These are phyloP conservation scores for Physella acuta DNA, from an alignment of 1,140 invertebrate genomes.

Conservation along the genomic window DNA sequence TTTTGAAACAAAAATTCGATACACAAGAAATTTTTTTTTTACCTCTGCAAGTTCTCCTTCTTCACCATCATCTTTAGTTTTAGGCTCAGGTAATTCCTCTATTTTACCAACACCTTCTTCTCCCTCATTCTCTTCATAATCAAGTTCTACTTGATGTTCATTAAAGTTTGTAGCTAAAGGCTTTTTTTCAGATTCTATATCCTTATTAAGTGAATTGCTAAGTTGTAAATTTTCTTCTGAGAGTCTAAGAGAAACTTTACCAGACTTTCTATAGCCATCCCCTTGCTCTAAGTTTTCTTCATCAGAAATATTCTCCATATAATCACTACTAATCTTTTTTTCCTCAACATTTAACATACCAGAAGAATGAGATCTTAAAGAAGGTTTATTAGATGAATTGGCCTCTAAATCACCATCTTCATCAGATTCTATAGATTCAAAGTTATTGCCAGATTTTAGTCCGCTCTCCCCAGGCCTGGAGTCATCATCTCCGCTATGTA, in stretches of 20 bases:
- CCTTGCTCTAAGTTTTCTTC: constrained; percentile 40
- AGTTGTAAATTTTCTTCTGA: neutral
- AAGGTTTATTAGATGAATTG: neutral
- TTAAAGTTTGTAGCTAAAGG: constrained; percentile 60
- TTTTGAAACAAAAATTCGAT: too few species aligned
- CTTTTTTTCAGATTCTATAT: constrained; percentile 21
- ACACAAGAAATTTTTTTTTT: too few species aligned
- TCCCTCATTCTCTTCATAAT: constrained; percentile 45
- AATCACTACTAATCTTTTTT: neutral
- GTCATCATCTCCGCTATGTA: constrained; percentile 20
- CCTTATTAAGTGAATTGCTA: constrained; percentile 18
- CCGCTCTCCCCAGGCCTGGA: neutral
- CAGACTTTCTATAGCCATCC: neutral
- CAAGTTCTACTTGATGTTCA: constrained; percentile 54
- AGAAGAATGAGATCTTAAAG: too few species aligned
- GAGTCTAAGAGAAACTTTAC: neutral
- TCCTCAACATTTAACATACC: neutral
- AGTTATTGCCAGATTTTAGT: constrained; percentile 9
- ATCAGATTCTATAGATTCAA: constrained; percentile 25
- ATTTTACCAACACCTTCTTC: constrained; percentile 33
- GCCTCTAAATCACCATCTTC: constrained; percentile 9
- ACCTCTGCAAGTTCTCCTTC: constrained; percentile 30
- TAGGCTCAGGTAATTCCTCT: constrained; percentile 22
- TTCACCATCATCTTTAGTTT: constrained; percentile 24
- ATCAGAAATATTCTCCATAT: constrained; percentile 28